Evolutionary conservation across 2,113 vertebrate genomes (phyloP).

Genomic region (Syngnathus scovelli): DNA sequence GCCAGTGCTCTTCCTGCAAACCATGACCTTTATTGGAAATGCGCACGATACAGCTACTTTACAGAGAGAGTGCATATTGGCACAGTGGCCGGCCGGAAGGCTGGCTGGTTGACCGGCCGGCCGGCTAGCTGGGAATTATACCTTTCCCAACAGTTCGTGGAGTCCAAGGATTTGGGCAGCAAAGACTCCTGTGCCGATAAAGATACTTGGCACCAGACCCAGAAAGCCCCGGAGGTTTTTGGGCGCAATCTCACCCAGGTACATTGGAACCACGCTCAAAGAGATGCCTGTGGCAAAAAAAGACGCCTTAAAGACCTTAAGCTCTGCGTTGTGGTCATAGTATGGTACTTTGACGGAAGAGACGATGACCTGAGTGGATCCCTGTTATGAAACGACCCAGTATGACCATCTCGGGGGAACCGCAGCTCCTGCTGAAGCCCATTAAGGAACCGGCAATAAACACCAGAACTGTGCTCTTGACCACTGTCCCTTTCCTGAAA

Average conservation of each 20-base stretch:
- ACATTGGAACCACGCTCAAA: slow-evolving; percentile 86
- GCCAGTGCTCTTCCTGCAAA: slow-evolving; percentile 83
- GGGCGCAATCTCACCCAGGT: slow-evolving; percentile 85
- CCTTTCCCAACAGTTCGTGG: slow-evolving; percentile 82
- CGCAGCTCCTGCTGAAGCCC: slow-evolving; percentile 79
- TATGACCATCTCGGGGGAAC: slow-evolving; percentile 85
- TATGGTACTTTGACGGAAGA: not conserved
- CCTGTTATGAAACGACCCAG: slow-evolving; percentile 79
- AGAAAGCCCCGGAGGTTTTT: slow-evolving; percentile 84
- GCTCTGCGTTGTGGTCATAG: too few relatives aligned
- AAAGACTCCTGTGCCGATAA: slow-evolving; percentile 85
- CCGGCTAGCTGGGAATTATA: slow-evolving; percentile 28
- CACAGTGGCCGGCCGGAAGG: too few relatives aligned
- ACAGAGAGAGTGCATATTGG: too few relatives aligned
- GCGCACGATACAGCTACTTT: too few relatives aligned
- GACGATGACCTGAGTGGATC: slow-evolving; percentile 78
- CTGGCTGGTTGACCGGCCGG: too few relatives aligned
- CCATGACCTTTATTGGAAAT: not conserved
- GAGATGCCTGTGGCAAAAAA: slow-evolving; percentile 73
- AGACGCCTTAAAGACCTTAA: not conserved
- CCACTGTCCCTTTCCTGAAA: slow-evolving; percentile 78
- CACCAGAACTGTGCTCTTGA: slow-evolving; percentile 76
- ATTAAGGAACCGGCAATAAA: slow-evolving; percentile 76
- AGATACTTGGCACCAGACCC: slow-evolving; percentile 82
- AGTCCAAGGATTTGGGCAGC: slow-evolving; percentile 80